Evolutionary conservation across 2,797 vertebrate species (phyloP).

Genomic region (Trichosurus vulpecula): DNA sequence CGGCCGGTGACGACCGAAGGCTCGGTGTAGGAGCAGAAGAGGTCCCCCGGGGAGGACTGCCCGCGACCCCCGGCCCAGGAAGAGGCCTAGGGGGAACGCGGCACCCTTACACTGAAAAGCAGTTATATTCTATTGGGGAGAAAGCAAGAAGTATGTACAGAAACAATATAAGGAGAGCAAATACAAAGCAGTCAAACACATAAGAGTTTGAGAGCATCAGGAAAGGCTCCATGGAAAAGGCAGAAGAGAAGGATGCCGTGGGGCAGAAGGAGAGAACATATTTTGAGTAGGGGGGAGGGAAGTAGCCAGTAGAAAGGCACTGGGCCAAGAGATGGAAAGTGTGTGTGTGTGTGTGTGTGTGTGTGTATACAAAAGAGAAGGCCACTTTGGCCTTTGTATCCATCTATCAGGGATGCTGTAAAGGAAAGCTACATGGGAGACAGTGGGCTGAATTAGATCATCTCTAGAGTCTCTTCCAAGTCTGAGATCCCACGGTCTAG

Average conservation of each 20-base stretch:
- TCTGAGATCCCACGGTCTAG: neutral
- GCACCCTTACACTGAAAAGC: no score
- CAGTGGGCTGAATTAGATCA: neutral
- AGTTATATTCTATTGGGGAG: neutral
- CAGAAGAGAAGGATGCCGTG: neutral
- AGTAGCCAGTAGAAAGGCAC: neutral
- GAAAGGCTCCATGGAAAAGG: neutral
- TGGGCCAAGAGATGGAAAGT: neutral
- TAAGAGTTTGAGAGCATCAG: neutral
- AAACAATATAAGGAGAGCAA: neutral
- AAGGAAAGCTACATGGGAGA: neutral
- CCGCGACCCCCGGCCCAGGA: no score
- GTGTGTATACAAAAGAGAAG: neutral
- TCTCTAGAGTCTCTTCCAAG: neutral
- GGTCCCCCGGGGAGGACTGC: no score
- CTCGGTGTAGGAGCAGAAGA: no score
- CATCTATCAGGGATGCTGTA: neutral
- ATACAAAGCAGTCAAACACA: slow-evolving; percentile 18
- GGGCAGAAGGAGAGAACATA: neutral
- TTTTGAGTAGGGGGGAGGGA: neutral
- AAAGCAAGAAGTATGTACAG: neutral
- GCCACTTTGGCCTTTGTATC: neutral
- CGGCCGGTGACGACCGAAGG: no score
- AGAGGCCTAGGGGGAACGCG: no score
- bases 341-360: no score